Percentiles rank a stretch among this genome's conserved stretches.
phyloP scores from a whole-genome alignment of 2,113 vertebrate species.

The Todiramphus saurophagus region DNA sequence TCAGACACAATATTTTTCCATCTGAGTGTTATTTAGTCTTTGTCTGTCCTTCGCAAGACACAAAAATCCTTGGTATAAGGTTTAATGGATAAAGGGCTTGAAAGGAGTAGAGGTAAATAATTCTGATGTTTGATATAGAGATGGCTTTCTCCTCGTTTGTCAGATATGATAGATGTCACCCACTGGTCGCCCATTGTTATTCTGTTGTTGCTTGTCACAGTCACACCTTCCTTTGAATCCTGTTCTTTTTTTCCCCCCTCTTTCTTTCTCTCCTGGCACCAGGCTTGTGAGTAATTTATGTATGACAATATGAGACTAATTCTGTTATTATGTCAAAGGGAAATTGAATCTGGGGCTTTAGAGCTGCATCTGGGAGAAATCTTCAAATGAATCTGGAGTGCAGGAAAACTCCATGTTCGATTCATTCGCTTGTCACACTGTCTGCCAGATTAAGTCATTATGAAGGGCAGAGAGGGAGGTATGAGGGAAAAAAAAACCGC shows the following conservation, averaged over 20 bases:
- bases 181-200: slow-evolving; percentile 60
- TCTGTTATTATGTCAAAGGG: slow-evolving; percentile 77
- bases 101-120: slow-evolving; percentile 48
- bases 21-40: slow-evolving; percentile 56
- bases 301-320: slow-evolving; percentile 75
- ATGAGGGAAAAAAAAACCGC: neutral
- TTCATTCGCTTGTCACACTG: slow-evolving; percentile 68
- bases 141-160: slow-evolving; percentile 63
- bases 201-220: slow-evolving; percentile 49
- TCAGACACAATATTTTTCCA: slow-evolving; percentile 22
- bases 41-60: slow-evolving; percentile 19
- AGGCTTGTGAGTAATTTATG: slow-evolving; percentile 74
- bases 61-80: neutral
- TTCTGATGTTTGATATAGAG: slow-evolving; percentile 26
- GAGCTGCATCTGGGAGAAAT: slow-evolving; percentile 71
- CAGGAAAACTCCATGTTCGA: slow-evolving; percentile 41
- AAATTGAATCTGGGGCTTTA: slow-evolving; percentile 77
- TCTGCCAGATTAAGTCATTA: slow-evolving; percentile 73
- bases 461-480: slow-evolving; percentile 63
- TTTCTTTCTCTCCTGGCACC: slow-evolving; percentile 51
- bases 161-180: slow-evolving; percentile 65
- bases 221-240: slow-evolving; percentile 53
- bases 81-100: slow-evolving; percentile 41
- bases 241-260: neutral
- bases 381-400: slow-evolving; percentile 71